A percentile compares a stretch with the other conserved stretches of the same genome.
Conservation (phyloP, 2,113 vertebrate genomes). For the Ceratotherium simum region DNA sequence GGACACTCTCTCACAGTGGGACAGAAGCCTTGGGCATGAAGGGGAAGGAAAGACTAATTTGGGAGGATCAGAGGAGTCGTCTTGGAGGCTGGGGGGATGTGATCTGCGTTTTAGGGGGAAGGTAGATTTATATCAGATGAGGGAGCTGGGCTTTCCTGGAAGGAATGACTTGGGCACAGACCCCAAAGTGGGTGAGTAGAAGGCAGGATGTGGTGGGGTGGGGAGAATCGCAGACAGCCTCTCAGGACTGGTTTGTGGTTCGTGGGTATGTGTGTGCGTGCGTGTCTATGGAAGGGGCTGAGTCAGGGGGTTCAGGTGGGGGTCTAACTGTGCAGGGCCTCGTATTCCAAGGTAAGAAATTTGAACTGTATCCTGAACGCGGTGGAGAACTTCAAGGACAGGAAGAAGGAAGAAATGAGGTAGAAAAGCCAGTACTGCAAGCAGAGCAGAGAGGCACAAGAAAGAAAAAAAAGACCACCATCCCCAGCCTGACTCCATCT, state of each 20-base stretch:
- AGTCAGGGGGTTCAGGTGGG: background rate
- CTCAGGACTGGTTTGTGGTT: background rate
- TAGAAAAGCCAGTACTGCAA: no score
- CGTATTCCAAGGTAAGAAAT: background rate
- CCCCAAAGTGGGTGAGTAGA: background rate
- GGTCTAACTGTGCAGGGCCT: background rate
- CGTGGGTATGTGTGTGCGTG: background rate
- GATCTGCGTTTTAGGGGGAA: background rate
- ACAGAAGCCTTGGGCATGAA: background rate
- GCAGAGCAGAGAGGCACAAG: background rate
- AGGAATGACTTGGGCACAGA: background rate
- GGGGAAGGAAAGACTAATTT: background rate
- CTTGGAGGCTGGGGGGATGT: background rate
- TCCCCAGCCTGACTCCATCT: fast-evolving
- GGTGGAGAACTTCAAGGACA: background rate
- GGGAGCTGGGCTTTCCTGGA: background rate
- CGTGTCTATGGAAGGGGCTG: background rate
- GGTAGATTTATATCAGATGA: background rate
- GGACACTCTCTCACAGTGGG: background rate
- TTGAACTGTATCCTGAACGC: background rate
- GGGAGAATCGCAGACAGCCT: background rate
- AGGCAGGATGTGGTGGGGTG: background rate
- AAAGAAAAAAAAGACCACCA: background rate
- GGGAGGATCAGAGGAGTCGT: background rate
- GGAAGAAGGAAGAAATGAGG: background rate